Evolutionary conservation across 2,888 invertebrate genomes (phyloP).

Genomic region (Mellilla xanthometata): DNA sequence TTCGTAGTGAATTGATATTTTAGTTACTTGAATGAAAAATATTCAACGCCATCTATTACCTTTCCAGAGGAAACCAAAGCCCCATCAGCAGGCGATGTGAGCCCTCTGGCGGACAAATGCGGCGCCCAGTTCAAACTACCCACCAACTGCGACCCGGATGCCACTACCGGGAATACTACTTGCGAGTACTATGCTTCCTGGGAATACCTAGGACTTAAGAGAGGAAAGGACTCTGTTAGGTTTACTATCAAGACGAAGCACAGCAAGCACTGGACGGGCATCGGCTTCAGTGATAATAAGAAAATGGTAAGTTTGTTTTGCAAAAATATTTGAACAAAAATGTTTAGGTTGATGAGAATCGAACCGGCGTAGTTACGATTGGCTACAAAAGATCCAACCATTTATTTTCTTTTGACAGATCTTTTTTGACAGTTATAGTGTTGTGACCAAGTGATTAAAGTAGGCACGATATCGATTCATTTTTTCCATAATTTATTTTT

Average conservation of each 20-base stretch:
- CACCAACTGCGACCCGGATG: slow-evolving; percentile 79
- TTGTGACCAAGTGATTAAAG: too few relatives aligned
- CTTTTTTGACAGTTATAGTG: too few relatives aligned
- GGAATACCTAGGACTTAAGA: slow-evolving; percentile 86
- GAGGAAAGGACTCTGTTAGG: slow-evolving; percentile 87
- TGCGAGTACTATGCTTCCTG: slow-evolving; percentile 93
- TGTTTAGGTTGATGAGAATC: too few relatives aligned
- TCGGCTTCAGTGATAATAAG: slow-evolving; percentile 92
- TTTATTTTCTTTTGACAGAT: too few relatives aligned
- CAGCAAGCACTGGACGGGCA: slow-evolving; percentile 93
- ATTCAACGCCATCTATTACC: too few relatives aligned
- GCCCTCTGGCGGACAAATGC: slow-evolving; percentile 80
- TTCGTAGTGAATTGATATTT: too few relatives aligned
- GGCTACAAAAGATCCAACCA: too few relatives aligned
- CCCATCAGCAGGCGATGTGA: slow-evolving; percentile 60
- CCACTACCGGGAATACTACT: slow-evolving; percentile 66
- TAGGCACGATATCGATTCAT: too few relatives aligned
- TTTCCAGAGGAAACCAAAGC: slow-evolving; percentile 74
- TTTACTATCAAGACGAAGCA: slow-evolving; percentile 92
- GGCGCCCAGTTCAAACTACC: slow-evolving; percentile 92
- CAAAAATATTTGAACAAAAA: too few relatives aligned
- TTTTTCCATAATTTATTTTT: too few relatives aligned
- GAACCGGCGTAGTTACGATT: too few relatives aligned
- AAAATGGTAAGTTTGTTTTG: slow-evolving; percentile 85
- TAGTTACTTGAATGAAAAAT: too few relatives aligned